A percentile compares a stretch with the other conserved stretches of the same genome.
These are phyloP conservation scores for Epizoanthus ramosus DNA, from an alignment of 92 coral and sea anemone genomes.

Conservation along the genomic window DNA sequence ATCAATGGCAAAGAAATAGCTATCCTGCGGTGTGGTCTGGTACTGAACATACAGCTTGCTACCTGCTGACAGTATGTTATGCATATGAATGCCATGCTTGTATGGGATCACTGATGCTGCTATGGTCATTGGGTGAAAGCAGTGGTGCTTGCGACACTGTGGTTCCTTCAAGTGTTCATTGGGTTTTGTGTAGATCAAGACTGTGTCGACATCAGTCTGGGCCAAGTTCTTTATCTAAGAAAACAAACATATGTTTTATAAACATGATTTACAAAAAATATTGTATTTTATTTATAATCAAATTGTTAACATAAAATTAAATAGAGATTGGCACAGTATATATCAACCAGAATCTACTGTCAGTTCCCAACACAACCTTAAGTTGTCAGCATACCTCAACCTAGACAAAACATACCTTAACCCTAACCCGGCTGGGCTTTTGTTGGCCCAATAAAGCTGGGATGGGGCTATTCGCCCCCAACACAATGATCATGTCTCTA, in stretches of 20 bases:
- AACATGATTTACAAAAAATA: no score
- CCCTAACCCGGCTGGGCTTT: no score
- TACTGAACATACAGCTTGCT: slow-evolving; percentile 70
- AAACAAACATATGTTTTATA: background rate
- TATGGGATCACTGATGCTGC: slow-evolving; percentile 89
- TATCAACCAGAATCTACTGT: background rate
- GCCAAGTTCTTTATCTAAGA: slow-evolving; percentile 75
- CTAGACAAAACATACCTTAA: background rate
- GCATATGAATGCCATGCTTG: slow-evolving; percentile 74
- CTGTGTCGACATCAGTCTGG: slow-evolving; percentile 67
- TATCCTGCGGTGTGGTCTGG: slow-evolving; percentile 96
- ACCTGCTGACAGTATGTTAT: slow-evolving; percentile 55
- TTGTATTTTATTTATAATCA: no score
- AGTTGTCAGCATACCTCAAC: background rate
- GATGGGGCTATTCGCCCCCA: no score
- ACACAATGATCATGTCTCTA: no score
- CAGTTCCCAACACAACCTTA: background rate
- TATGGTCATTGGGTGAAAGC: slow-evolving; percentile 77
- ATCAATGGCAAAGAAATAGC: slow-evolving; percentile 90
- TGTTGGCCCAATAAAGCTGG: no score
- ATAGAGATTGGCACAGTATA: background rate
- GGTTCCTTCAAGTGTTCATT: slow-evolving; percentile 68
- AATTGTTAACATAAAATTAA: background rate
- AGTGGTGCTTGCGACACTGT: slow-evolving; percentile 73
- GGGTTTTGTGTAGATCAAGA: slow-evolving; percentile 71